Conservation (phyloP, 2,797 vertebrate species). For the Falco rusticolus region DNA sequence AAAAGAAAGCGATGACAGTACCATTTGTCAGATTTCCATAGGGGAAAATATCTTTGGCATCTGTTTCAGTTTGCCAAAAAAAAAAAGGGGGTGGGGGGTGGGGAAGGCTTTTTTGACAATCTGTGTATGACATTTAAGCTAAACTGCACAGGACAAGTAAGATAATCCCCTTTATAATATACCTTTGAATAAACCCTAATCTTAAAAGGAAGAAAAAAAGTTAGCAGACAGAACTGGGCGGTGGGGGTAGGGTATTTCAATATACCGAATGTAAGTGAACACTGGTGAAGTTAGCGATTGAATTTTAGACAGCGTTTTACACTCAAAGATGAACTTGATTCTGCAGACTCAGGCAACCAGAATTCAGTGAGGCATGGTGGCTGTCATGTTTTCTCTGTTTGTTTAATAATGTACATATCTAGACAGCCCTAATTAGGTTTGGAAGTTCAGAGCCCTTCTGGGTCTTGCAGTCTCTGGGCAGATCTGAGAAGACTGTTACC, state of each 20-base stretch:
- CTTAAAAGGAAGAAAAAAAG: background rate
- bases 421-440: background rate
- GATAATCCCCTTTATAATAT: background rate
- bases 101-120: background rate
- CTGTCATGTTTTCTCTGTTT: background rate
- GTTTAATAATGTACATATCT: background rate
- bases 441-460: background rate
- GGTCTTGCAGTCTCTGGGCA: background rate
- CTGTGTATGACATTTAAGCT: background rate
- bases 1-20: constrained; percentile 1
- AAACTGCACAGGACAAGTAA: background rate
- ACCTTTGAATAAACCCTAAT: background rate
- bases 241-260: background rate
- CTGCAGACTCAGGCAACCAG: background rate
- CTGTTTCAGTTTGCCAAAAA: background rate
- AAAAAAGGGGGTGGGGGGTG: background rate
- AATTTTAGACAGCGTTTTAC: constrained; percentile 12
- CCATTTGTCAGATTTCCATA: constrained; percentile 47
- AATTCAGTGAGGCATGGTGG: background rate
- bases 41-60: constrained; percentile 19
- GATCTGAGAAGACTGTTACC: background rate
- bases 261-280: background rate
- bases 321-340: background rate
- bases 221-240: background rate
- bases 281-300: background rate